Evolutionary conservation across 2,888 invertebrate species (phyloP).

Genomic region (Drosophila siamana): DNA sequence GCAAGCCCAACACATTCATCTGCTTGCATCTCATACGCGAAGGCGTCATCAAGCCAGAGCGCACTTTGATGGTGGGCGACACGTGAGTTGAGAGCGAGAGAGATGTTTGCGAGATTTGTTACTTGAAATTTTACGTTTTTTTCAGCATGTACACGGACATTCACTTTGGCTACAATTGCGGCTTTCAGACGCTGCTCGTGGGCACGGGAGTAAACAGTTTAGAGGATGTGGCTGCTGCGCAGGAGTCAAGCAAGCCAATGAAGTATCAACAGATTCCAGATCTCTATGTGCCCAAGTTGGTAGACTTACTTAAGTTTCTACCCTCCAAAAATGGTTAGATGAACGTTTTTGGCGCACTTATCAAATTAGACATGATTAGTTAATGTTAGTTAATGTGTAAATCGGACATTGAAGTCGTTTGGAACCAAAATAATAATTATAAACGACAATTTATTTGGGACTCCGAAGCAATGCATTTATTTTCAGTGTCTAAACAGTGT

Average conservation of each 20-base stretch:
- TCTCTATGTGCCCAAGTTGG: conserved; percentile 48
- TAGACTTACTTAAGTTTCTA: conserved; percentile 55
- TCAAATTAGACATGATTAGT: neutral
- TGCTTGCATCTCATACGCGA: conserved; percentile 44
- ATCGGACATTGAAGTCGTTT: too few relatives aligned
- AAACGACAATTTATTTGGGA: too few relatives aligned
- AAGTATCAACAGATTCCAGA: conserved; percentile 60
- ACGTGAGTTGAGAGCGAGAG: too few relatives aligned
- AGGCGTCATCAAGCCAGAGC: conserved; percentile 54
- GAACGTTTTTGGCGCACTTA: neutral
- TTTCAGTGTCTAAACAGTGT: too few relatives aligned
- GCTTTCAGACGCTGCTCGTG: conserved; percentile 66
- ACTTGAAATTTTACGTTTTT: neutral
- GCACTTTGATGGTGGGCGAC: conserved; percentile 65
- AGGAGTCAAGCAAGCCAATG: conserved; percentile 38
- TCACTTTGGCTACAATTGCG: conserved; percentile 65
- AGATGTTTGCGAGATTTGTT: too few relatives aligned
- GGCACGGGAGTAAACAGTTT: conserved; percentile 59
- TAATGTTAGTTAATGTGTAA: neutral
- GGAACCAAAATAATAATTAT: too few relatives aligned
- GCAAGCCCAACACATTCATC: conserved; percentile 61
- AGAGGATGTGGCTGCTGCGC: conserved; percentile 43
- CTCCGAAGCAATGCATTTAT: too few relatives aligned
- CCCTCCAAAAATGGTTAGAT: conserved; percentile 45
- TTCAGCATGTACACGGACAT: conserved; percentile 59